Evolutionary conservation across 2,797 vertebrate genomes (phyloP), one percentile per base, ranked within the genome.

Genomic region (Propithecus deckenii): DNA sequence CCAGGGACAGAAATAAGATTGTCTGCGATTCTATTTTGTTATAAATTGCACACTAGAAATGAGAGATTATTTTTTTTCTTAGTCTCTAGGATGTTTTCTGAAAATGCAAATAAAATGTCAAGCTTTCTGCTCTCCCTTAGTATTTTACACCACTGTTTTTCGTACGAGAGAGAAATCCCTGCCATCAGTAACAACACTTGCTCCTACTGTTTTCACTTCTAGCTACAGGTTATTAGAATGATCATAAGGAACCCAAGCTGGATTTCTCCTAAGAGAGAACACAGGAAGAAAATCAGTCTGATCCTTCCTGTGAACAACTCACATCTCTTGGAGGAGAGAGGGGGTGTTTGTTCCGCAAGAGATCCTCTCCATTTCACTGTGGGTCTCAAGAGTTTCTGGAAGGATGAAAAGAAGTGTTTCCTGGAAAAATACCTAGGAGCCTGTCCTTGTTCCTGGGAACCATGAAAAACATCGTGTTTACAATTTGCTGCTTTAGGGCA

Each of bases 1-100:
- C 43, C 48, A 96, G 72, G 43, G 41, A 50, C 84, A 94, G 89
- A 97, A 97, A 97, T 14, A 67, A 35, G 59, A 94, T 96, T 93
- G 86, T 87, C 85, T 80, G 55, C 0, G 0, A 89, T 86, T 89
- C 15, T 96, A 79, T 96, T 98, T 96, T 97, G 83, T 79, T 93
- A 95, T 69, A 97, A 97, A 94, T 91, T 92, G 41, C 65, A 74
- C 35, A 96, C 38, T 89, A 81, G 96, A 97, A 95, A 9, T 52
- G 92, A 96, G 28, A 91, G 12, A 52, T 89, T 90, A 69, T 92
- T 71, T 91, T 95, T 85, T 92, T 85, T 85, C 69, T 84, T 50
- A 63, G 38, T 86, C 41, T 20, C 32, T 80, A 46, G 43, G 17
- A 76, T 94, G 30, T 87, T 97, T 95, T 87, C 84, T 72, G 78